These are phyloP conservation scores for Loris lydekkerianus DNA, from an alignment of 2,797 vertebrate species.

Conservation along the genomic window DNA sequence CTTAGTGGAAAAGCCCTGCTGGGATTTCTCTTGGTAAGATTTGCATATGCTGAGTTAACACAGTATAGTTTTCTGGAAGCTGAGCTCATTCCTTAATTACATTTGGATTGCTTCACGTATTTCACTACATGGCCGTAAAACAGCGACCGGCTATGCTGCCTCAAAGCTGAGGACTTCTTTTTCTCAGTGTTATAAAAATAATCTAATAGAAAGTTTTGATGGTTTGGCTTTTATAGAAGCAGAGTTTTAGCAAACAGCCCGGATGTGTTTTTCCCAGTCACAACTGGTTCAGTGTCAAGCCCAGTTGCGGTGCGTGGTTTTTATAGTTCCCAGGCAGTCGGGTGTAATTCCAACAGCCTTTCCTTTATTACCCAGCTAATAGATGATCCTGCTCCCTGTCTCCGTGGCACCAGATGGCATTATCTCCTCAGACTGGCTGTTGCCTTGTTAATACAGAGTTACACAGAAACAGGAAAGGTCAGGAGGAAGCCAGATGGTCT, in stretches of 20 bases:
- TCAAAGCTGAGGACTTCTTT: constrained; percentile 64
- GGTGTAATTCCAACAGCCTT: constrained; percentile 76
- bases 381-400: constrained; percentile 72
- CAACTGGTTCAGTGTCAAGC: constrained; percentile 49
- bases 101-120: constrained; percentile 55
- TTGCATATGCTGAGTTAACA: constrained; percentile 54
- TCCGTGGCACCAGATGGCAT: constrained; percentile 83
- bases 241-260: constrained; percentile 59
- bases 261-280: constrained; percentile 43
- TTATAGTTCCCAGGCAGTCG: constrained; percentile 39
- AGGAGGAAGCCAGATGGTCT: constrained; percentile 82
- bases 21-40: constrained; percentile 36
- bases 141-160: constrained; percentile 52
- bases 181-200: constrained; percentile 68
- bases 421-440: constrained; percentile 67
- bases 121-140: constrained; percentile 67
- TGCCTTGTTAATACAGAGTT: constrained; percentile 71
- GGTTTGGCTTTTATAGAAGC: constrained; percentile 54
- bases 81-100: constrained; percentile 74
- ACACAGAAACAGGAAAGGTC: constrained; percentile 83
- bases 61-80: constrained; percentile 36
- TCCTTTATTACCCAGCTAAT: constrained; percentile 79
- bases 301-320: neutral
- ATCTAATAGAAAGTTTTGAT: constrained; percentile 63
- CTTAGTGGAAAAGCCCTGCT: constrained; percentile 41